These are phyloP conservation scores for Triplophysa siluroides DNA, from an alignment of 2,113 vertebrate species.

Conservation along the genomic window DNA sequence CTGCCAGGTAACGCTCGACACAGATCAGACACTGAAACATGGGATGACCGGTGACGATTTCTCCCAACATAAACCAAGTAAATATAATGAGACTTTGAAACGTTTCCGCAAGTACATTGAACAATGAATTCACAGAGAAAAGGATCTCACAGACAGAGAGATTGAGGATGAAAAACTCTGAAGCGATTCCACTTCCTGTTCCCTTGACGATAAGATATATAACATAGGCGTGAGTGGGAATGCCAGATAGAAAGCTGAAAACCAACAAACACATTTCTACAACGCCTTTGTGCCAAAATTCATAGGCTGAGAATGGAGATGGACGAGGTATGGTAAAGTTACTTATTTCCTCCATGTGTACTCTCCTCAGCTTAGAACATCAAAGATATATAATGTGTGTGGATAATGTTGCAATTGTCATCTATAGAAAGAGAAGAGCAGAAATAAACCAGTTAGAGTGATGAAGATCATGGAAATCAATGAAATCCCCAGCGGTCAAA, in stretches of 20 bases:
- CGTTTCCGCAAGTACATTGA: background rate
- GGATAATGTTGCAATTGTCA: background rate
- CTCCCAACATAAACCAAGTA: no score
- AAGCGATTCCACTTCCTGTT: background rate
- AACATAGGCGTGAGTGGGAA: slow-evolving; percentile 1
- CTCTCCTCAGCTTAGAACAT: no score
- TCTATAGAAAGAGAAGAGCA: background rate
- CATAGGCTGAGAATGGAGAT: background rate
- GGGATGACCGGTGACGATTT: background rate
- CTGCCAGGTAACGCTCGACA: slow-evolving; percentile 18
- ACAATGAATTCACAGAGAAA: background rate
- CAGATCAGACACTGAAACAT: slow-evolving; percentile 21
- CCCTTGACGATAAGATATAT: slow-evolving; percentile 14
- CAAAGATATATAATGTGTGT: no score
- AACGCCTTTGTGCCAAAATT: background rate
- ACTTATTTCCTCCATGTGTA: background rate
- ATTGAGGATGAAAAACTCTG: slow-evolving; percentile 35
- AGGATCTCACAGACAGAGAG: slow-evolving; percentile 20
- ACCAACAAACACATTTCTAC: background rate
- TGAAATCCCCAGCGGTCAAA: no score
- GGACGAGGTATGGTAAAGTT: background rate
- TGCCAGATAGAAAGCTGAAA: background rate
- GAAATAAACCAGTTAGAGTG: background rate
- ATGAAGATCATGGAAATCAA: no score
- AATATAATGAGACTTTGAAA: background rate